Percentiles rank a stretch among this genome's conserved stretches.
Evolutionary conservation across 2,888 invertebrate species (phyloP).

Genomic region (Matsumyia berberina): DNA sequence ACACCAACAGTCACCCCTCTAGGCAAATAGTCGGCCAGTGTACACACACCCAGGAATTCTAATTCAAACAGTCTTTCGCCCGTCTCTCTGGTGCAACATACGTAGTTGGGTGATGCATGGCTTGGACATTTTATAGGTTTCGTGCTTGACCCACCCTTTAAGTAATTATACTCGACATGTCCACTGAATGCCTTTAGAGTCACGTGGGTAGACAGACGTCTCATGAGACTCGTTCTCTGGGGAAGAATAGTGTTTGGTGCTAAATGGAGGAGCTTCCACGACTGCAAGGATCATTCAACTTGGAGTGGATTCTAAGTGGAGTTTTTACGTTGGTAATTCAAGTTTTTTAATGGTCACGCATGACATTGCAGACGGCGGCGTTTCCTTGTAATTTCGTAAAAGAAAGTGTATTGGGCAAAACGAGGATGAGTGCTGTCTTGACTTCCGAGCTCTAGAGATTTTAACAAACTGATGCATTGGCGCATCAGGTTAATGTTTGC

Average conservation of each 20-base stretch:
- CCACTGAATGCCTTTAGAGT: slow-evolving; percentile 5
- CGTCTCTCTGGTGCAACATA: not conserved
- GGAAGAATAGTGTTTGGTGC: not conserved
- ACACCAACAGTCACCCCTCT: not conserved
- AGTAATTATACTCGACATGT: slow-evolving; percentile 25
- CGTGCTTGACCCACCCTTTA: slow-evolving; percentile 2
- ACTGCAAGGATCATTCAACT: slow-evolving; percentile 14
- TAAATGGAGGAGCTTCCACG: slow-evolving; percentile 6
- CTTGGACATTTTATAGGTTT: not conserved
- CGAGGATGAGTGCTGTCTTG: too few species aligned
- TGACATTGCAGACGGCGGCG: too few species aligned
- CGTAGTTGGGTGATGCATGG: not conserved
- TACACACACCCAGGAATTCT: slow-evolving; percentile 28
- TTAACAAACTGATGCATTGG: too few species aligned
- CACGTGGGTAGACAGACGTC: slow-evolving; percentile 15
- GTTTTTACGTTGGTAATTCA: too few species aligned
- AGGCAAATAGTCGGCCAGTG: slow-evolving; percentile 9
- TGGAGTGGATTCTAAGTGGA: not conserved
- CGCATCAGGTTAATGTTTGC: too few species aligned
- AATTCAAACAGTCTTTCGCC: not conserved
- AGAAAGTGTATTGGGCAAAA: too few species aligned
- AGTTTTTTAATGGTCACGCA: too few species aligned
- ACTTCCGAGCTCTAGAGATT: too few species aligned
- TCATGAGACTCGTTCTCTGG: not conserved
- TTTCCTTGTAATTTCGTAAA: too few species aligned